Conservation (phyloP, 2,797 vertebrate genomes). For the Spinus pinus region DNA sequence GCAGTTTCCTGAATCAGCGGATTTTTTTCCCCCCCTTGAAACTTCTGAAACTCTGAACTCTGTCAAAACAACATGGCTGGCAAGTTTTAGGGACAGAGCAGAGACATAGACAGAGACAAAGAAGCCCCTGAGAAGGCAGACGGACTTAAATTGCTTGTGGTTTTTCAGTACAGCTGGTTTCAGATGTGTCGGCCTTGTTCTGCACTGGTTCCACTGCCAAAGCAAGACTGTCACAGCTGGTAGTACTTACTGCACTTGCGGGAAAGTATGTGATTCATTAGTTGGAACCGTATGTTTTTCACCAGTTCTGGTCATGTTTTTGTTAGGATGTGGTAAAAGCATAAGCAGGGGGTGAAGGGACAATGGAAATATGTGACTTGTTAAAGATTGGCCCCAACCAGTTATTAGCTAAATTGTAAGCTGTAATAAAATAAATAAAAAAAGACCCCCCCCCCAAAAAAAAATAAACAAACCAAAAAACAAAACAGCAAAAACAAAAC, state of each 20-base stretch:
- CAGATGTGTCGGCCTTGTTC: conserved; percentile 89
- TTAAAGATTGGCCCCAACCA: conserved; percentile 88
- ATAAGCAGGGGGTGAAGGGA: conserved; percentile 92
- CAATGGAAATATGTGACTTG: conserved; percentile 87
- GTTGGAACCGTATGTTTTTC: conserved; percentile 95
- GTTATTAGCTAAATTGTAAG: conserved; percentile 76
- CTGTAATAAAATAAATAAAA: conserved; percentile 54
- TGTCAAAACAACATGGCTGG: conserved; percentile 95
- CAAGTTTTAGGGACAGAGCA: conserved; percentile 81
- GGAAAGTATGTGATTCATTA: conserved; percentile 99
- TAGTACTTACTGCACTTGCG: conserved; percentile 97
- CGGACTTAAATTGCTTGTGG: conserved; percentile 90
- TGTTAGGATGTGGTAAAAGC: conserved; percentile 99
- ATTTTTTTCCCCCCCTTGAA: conserved; percentile 60
- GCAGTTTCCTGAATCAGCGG: conserved; percentile 59
- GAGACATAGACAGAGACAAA: conserved; percentile 86
- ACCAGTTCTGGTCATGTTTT: conserved; percentile 97
- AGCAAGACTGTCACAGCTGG: conserved; percentile 94
- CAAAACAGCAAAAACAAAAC: neutral
- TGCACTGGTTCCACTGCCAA: conserved; percentile 84
- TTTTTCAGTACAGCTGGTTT: conserved; percentile 91
- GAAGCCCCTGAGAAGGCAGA: conserved; percentile 90
- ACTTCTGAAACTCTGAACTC: conserved; percentile 87
- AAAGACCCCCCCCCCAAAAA: no score
- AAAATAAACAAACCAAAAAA: no score